Percentiles rank a stretch among this genome's conserved stretches.
These are phyloP conservation scores for Madoqua kirkii DNA, from an alignment of 2,113 vertebrate genomes.

Conservation along the genomic window DNA sequence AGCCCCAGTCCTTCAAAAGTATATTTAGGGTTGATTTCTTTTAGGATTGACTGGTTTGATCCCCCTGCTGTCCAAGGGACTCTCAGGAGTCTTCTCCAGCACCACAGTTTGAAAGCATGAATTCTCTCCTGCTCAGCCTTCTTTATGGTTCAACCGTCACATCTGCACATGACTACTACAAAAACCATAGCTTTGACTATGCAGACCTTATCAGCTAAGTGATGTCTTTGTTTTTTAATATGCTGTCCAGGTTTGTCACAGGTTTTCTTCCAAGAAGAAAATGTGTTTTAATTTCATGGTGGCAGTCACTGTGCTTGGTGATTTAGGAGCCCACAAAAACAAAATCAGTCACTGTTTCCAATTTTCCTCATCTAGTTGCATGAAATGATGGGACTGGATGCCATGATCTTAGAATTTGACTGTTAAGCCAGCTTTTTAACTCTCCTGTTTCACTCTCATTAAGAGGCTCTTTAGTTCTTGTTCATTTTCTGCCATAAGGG, in stretches of 20 bases:
- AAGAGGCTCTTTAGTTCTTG: neutral
- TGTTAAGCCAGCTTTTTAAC: neutral
- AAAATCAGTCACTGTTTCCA: neutral
- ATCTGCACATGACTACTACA: neutral
- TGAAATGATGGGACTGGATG: neutral
- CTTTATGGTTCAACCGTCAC: neutral
- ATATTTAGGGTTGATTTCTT: neutral
- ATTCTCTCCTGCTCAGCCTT: neutral
- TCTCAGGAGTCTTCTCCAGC: neutral
- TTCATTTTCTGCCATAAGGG: neutral
- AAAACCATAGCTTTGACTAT: neutral
- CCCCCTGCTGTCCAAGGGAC: neutral
- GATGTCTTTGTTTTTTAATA: neutral
- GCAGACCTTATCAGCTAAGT: neutral
- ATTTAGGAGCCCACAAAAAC: neutral
- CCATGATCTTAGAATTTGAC: neutral
- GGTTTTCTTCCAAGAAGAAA: neutral
- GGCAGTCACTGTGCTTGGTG: neutral
- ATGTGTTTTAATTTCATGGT: neutral
- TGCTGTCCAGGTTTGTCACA: neutral
- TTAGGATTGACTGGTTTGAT: neutral
- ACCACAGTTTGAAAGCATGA: neutral
- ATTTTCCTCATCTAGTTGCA: neutral
- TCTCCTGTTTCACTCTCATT: neutral
- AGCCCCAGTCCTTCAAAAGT: neutral